Conservation (phyloP, 2,888 invertebrate species). For the Archips xylosteana region DNA sequence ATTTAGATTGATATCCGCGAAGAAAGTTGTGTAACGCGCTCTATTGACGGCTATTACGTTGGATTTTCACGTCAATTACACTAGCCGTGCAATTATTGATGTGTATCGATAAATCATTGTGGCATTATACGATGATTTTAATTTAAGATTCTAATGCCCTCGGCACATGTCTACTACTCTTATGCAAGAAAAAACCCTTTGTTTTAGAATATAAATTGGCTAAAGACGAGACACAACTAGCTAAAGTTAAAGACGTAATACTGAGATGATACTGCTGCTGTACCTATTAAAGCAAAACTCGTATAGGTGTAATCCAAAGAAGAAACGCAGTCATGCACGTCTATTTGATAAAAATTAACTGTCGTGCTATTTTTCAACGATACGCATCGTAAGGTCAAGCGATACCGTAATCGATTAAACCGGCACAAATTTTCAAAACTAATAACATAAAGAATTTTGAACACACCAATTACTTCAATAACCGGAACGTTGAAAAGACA, state of each 20-base stretch:
- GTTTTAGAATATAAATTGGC: background rate
- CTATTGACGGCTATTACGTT: slow-evolving; percentile 45
- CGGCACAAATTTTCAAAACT: slow-evolving; percentile 17
- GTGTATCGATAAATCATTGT: slow-evolving; percentile 45
- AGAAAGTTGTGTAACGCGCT: slow-evolving; percentile 41
- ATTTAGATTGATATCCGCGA: slow-evolving; percentile 43
- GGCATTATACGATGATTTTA: slow-evolving; percentile 39
- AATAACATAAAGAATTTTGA: slow-evolving; percentile 30
- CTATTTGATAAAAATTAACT: slow-evolving; percentile 16
- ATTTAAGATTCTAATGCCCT: slow-evolving; percentile 32
- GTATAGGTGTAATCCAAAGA: background rate
- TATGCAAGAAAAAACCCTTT: slow-evolving; percentile 4
- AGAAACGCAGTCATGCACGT: slow-evolving; percentile 11
- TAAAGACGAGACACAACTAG: background rate
- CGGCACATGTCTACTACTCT: slow-evolving; percentile 24
- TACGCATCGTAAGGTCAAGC: slow-evolving; percentile 25
- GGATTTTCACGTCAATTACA: slow-evolving; percentile 46
- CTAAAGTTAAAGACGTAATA: background rate
- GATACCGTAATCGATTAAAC: slow-evolving; percentile 39
- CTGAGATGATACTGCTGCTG: background rate
- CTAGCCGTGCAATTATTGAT: slow-evolving; percentile 46
- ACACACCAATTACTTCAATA: slow-evolving; percentile 39
- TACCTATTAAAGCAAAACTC: background rate
- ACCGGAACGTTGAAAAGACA: slow-evolving; percentile 31
- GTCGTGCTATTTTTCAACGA: slow-evolving; percentile 24